These are phyloP conservation scores for Hormaphis cornu DNA, from an alignment of 1,140 invertebrate species.

Conservation along the genomic window DNA sequence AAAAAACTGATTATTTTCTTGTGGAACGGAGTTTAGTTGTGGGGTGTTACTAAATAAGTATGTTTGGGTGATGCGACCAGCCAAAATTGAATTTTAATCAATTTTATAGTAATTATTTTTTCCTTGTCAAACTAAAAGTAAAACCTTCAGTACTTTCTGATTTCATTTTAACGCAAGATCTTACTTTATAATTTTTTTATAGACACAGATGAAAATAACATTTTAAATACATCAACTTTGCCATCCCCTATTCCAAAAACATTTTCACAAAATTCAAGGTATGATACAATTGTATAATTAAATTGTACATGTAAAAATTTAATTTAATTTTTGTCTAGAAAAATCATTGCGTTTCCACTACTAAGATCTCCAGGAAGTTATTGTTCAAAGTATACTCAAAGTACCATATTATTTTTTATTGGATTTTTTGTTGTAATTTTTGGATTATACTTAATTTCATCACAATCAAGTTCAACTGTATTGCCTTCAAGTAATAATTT, in stretches of 20 bases:
- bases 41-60: too few relatives aligned
- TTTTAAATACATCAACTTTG: background rate
- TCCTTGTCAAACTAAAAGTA: too few relatives aligned
- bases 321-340: background rate
- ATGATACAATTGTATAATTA: background rate
- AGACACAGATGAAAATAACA: background rate
- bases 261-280: background rate
- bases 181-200: too few relatives aligned
- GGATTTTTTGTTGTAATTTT: background rate
- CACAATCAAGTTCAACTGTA: conserved; percentile 6
- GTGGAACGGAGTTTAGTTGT: too few relatives aligned
- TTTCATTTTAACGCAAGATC: too few relatives aligned
- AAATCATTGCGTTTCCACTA: background rate
- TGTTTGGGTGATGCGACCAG: too few relatives aligned
- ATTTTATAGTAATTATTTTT: too few relatives aligned
- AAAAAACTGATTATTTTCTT: too few relatives aligned
- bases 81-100: too few relatives aligned
- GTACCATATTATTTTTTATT: background rate
- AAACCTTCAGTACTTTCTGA: too few relatives aligned
- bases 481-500: background rate
- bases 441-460: conserved; percentile 16
- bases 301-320: too few relatives aligned
- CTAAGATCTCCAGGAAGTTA: background rate
- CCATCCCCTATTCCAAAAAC: background rate
- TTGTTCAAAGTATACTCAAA: background rate